Evolutionary conservation across 2,888 invertebrate species (phyloP).

Genomic region (Plagiodera versicolora): DNA sequence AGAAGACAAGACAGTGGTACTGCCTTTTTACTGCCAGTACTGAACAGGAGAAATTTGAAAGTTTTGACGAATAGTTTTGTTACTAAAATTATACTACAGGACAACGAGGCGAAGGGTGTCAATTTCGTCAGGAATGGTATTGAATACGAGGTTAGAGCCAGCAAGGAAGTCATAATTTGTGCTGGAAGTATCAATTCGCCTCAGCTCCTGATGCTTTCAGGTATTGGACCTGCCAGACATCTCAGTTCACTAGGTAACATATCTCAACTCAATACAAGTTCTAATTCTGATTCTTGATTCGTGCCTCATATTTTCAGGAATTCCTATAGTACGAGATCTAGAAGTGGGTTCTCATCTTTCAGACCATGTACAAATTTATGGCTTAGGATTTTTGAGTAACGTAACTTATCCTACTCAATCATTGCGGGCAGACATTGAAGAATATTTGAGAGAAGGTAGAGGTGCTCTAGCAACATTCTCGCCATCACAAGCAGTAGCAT

Average conservation of each 20-base stretch:
- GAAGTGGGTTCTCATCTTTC: slow-evolving; percentile 77
- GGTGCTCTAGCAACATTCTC: slow-evolving; percentile 21
- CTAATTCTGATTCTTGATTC: too few relatives aligned
- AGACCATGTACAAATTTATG: slow-evolving; percentile 73
- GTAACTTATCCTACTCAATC: slow-evolving; percentile 50
- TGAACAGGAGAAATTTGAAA: slow-evolving; percentile 66
- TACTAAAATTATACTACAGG: slow-evolving; percentile 60
- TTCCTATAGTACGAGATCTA: slow-evolving; percentile 65
- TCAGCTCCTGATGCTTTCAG: slow-evolving; percentile 80
- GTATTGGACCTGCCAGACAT: slow-evolving; percentile 69
- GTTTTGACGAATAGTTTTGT: slow-evolving; percentile 70
- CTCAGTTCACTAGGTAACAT: slow-evolving; percentile 59
- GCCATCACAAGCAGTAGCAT: slow-evolving; percentile 21
- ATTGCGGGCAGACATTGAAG: slow-evolving; percentile 58
- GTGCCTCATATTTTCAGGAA: slow-evolving; percentile 48
- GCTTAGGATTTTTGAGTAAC: slow-evolving; percentile 70
- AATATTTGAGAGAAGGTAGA: slow-evolving; percentile 28
- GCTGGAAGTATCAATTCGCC: slow-evolving; percentile 82
- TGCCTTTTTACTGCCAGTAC: slow-evolving; percentile 72
- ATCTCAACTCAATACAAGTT: too few relatives aligned
- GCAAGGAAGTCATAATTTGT: slow-evolving; percentile 75
- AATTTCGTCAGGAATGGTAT: slow-evolving; percentile 64
- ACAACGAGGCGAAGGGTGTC: slow-evolving; percentile 65
- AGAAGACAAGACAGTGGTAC: slow-evolving; percentile 77
- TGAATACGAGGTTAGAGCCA: slow-evolving; percentile 60